Conservation (phyloP, 2,888 invertebrate genomes). For the Caenorhabditis panamensis region DNA sequence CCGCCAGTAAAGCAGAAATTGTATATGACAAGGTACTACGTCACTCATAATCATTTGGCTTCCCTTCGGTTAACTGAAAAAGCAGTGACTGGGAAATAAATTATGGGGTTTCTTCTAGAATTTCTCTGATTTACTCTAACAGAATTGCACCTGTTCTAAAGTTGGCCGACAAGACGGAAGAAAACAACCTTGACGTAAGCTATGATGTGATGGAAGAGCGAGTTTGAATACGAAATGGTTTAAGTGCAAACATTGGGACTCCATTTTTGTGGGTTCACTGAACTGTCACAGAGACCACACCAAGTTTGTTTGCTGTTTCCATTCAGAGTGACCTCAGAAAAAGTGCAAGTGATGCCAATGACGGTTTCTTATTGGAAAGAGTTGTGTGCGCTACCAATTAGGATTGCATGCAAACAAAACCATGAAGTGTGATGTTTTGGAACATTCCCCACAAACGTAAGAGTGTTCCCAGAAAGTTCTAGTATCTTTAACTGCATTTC, state of each 20-base stretch:
- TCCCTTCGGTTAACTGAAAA: background rate
- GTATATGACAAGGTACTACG: background rate
- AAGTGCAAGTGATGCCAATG: slow-evolving; percentile 40
- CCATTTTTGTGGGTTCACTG: background rate
- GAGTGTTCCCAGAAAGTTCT: too few relatives aligned
- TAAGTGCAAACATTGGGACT: background rate
- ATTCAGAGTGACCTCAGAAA: background rate
- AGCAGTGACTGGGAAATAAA: too few relatives aligned
- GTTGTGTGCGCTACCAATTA: slow-evolving; percentile 37
- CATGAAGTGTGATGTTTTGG: too few relatives aligned
- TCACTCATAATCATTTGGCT: background rate
- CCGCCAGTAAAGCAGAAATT: background rate
- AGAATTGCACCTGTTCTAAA: background rate
- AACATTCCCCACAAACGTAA: too few relatives aligned
- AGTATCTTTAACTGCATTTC: too few relatives aligned
- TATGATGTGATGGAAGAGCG: background rate
- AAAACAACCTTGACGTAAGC: slow-evolving; percentile 5
- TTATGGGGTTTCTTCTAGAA: background rate
- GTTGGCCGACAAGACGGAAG: background rate
- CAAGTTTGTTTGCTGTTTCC: slow-evolving; percentile 32
- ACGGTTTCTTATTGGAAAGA: background rate
- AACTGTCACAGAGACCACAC: background rate
- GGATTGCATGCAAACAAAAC: background rate
- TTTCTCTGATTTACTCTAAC: background rate
- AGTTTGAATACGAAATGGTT: background rate